Evolutionary conservation across 2,113 vertebrate species (phyloP), one percentile per base, ranked within the genome.

Genomic region (Ancistrus triradiatus): DNA sequence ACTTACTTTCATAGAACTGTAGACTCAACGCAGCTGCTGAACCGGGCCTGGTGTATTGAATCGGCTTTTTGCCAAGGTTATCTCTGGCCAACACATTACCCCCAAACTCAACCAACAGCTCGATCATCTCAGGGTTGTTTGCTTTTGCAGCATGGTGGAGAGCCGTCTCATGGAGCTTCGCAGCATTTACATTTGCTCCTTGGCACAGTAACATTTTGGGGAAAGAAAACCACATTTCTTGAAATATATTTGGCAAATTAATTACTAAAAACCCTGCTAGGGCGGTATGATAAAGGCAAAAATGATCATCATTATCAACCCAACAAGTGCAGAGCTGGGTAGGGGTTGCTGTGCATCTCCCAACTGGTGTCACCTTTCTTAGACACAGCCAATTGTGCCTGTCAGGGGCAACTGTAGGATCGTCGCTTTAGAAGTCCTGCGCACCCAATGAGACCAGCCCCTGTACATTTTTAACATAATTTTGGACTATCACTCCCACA

Each of bases 121-220:
- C 88, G 2, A 95, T 91, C 73, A 98, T 80, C 18, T 89, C 87
- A 0, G 78, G 81, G 0, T 89, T 92, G 27, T 85, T 89, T 33
- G 84, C 85, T 74, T 93, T 95, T 15, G 94, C 94, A 0, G 93
- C 95, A 0, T 94, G 91, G 61, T 98, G 95, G 1, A 98, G 91
- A 0, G 94, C 93, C 0, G 93, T 98, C 87, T 97, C 94, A 0
- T 97, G 93, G 9, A 98, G 87, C 66, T 95, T 95, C 4, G 92
- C 91, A 0, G 93, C 93, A 0, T 97, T 98, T 70, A 97, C 94
- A 0, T 98, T 97, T 49, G 95, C 94, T 25, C 95, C 95, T 97
- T 64, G 19, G 43, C 9, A 63, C 14, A 57, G 46, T 61, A 8
- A 40, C 13, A 17, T 13, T 25, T 22, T 14, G 11, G 1, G 24